phyloP scores from a whole-genome alignment of 2,888 invertebrate genomes.

The Xylota sylvarum region DNA sequence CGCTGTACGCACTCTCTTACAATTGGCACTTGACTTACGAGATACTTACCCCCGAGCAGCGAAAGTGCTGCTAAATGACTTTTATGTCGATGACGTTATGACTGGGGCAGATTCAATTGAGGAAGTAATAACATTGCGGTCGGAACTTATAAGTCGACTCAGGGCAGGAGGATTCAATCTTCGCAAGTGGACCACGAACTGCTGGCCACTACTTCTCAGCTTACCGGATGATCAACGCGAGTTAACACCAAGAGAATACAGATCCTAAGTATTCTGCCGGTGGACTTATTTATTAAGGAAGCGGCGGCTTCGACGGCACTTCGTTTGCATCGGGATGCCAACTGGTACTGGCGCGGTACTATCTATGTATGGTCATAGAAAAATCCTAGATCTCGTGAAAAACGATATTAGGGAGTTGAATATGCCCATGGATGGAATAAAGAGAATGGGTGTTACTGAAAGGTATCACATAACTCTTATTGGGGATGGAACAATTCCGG shows the following conservation, averaged over 20 bases:
- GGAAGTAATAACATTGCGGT: background rate
- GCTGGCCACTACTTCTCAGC: slow-evolving; percentile 9
- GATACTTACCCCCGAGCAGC: background rate
- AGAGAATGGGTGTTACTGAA: too few species aligned
- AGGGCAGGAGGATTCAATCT: slow-evolving; percentile 25
- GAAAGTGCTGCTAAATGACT: background rate
- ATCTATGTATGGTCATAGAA: too few species aligned
- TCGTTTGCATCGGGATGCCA: too few species aligned
- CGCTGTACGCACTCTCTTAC: background rate
- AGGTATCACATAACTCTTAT: too few species aligned
- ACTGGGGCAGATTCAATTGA: background rate
- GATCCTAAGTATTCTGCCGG: too few species aligned
- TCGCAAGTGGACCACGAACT: slow-evolving; percentile 35
- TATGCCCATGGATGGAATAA: too few species aligned
- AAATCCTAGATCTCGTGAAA: too few species aligned
- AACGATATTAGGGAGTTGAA: too few species aligned
- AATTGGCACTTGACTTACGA: background rate
- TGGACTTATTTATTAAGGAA: too few species aligned
- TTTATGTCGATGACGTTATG: background rate
- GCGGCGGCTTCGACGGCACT: too few species aligned
- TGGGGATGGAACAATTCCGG: too few species aligned
- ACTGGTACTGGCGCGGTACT: too few species aligned
- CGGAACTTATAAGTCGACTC: background rate
- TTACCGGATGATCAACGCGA: slow-evolving; percentile 21
- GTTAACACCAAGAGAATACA: slow-evolving; percentile 6